Evolutionary conservation across 2,113 vertebrate species (phyloP), one percentile per base, ranked within the genome.

Genomic region (Paramisgurnus dabryanus): DNA sequence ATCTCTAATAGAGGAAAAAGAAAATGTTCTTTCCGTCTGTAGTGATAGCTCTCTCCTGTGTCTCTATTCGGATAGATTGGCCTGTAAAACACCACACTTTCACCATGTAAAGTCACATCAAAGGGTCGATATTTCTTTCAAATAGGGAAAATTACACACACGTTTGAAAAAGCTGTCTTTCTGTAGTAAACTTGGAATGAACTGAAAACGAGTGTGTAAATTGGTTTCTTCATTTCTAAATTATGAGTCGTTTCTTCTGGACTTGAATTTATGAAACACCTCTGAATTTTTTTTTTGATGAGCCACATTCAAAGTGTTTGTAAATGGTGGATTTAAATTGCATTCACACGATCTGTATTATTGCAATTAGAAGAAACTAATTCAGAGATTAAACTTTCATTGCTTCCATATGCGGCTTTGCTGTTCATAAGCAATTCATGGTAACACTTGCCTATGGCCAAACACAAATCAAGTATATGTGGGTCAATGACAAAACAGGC

Each of bases 31-130:
- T 78, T 82, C 80, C 69, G 71, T 82, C 76, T 71, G 76, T 53
- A 63, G 27, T 55, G 74, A 76, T 76, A 76, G 74, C 49, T 13
- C 76, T 82, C 70, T 68, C 70, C 67, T 50, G 47, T 61, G 71
- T 71, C 76, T 85, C 71, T 57, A 67, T 79, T 82, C 83, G 67
- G 58, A 69, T 78, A 85, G 83, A 85, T 82, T 82, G 83, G 79
- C 80, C 82, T 85, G 75, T 67, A 72, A 82, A 65, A 71, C 76
- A 58, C 76, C 76, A 78, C 77, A 78, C 34, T 80, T 77, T 76
- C 70, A 76, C 63, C 74, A 63, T 82, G 77, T 76, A 61, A 63
- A 64, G n/a, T 79, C 76, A 67, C 58, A 41, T 73, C 8, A 57
- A 72, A 67, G 66, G 58, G 60, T 70, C 41, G 8, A 70, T 73